Evolutionary conservation across 2,797 vertebrate genomes (phyloP).

Genomic region (Myotis pilosus): DNA sequence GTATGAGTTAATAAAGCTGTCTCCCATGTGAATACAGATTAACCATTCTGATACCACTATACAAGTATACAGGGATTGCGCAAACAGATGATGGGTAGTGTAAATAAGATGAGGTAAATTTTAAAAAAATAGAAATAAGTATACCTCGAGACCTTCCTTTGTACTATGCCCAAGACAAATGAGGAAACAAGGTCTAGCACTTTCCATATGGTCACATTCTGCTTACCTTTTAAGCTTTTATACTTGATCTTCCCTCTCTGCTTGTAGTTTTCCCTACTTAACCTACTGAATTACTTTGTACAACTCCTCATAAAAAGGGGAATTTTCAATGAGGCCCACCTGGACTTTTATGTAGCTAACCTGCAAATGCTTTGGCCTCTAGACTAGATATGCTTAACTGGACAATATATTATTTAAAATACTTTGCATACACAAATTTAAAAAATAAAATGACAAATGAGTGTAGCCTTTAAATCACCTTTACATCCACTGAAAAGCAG

Average conservation of each 20-base stretch:
- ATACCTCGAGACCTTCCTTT: not conserved
- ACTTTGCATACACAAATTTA: not conserved
- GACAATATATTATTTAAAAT: slow-evolving; percentile 11
- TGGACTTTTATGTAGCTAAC: slow-evolving; percentile 8
- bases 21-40: not conserved
- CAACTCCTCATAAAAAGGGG: not conserved
- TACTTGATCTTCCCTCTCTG: not conserved
- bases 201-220: not conserved
- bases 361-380: not conserved
- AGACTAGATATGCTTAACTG: slow-evolving; percentile 49
- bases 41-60: not conserved
- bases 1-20: not conserved
- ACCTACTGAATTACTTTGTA: not conserved
- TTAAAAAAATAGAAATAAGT: not conserved
- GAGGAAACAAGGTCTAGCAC: not conserved
- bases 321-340: slow-evolving; percentile 50
- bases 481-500: not conserved
- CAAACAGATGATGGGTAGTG: not conserved
- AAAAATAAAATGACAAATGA: not conserved
- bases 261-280: not conserved
- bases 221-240: not conserved
- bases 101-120: not conserved
- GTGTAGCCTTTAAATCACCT: not conserved
- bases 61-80: too few species aligned
- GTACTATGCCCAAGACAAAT: not conserved